Conservation (phyloP, 2,113 vertebrate genomes). For the Apteryx mantelli region DNA sequence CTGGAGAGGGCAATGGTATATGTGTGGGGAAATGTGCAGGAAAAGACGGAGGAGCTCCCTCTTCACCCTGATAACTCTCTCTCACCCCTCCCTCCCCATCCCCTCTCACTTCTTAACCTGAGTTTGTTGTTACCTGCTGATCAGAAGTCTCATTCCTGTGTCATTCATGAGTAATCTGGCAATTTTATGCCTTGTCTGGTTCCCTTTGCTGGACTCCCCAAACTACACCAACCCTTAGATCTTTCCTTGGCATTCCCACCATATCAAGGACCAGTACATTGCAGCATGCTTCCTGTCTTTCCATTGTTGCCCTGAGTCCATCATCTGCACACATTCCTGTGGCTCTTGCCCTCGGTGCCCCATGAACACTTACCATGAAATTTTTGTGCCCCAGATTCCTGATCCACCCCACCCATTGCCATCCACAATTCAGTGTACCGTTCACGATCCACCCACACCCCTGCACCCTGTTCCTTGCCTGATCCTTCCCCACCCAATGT, state of each 20-base stretch:
- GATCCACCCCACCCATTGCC: fast-evolving
- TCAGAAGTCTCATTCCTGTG: not conserved
- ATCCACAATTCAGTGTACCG: not conserved
- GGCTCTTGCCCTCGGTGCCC: not conserved
- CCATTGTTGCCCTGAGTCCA: not conserved
- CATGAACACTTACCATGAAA: not conserved
- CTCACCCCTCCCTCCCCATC: no score
- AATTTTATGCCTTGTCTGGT: not conserved
- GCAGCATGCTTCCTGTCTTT: not conserved
- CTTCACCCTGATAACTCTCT: not conserved
- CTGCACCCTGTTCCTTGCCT: fast-evolving
- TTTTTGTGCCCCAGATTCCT: not conserved
- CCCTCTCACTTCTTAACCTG: not conserved
- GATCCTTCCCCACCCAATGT: not conserved
- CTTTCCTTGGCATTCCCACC: not conserved
- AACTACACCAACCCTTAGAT: not conserved
- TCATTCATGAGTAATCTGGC: not conserved
- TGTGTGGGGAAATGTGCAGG: not conserved
- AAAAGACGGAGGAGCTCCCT: not conserved
- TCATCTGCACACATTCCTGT: not conserved
- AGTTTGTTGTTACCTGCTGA: not conserved
- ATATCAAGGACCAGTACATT: not conserved
- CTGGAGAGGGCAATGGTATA: not conserved
- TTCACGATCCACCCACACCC: fast-evolving
- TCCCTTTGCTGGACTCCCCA: fast-evolving